Base-by-base conservation (phyloP, 1,140 invertebrate genomes). In the Mizuhopecten yessoensis region DNA sequence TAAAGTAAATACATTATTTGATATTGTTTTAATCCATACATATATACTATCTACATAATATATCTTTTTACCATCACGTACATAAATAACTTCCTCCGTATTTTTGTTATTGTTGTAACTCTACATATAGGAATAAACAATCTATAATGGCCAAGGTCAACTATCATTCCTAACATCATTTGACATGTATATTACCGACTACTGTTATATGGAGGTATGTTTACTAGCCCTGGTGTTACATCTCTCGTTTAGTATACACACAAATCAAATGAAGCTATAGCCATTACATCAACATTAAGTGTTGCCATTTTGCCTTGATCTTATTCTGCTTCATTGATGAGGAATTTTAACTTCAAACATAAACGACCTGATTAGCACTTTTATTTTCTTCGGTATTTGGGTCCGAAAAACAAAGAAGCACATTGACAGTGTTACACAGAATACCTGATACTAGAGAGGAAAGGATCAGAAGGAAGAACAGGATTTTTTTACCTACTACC, bases 351-450 rank as follows among this genome's bases (percentile, higher is more conserved):
- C 57, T 75, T 75, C 57, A 75, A 75, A 75, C 57, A n/a, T 29
- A 9, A 29, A 13, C 42, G 1, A 1, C 42, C 42, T 45, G n/a
- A 29, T 75, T n/a, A 75, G n/a, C 57, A 75, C 9, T 75, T 75
- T 75, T 75, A 75, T 75, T 75, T 75, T 75, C 57, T 75, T 45
- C 42, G 42, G 42, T 45, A 29, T 75, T 29, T 75, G n/a, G n/a
- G 15, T 29, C 57, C 29, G 11, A n/a, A 75, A 29, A 75, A 75
- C 57, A 75, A 75, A 75, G 57, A 7, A 29, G 2, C n/a, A 75
- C n/a, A 75, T 1, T 75, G 57, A 75, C 57, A 17, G n/a, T 45
- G 29, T 29, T 75, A 75, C n/a, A 75, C n/a, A 29, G 57, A 75
- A 75, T n/a, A 75, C 57, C n/a, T 29, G 57, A 75, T 23, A 75